Percentiles rank a stretch among this genome's conserved stretches.
Evolutionary conservation across 2,888 invertebrate genomes (phyloP).

Genomic region (Teleiodes luculella): DNA sequence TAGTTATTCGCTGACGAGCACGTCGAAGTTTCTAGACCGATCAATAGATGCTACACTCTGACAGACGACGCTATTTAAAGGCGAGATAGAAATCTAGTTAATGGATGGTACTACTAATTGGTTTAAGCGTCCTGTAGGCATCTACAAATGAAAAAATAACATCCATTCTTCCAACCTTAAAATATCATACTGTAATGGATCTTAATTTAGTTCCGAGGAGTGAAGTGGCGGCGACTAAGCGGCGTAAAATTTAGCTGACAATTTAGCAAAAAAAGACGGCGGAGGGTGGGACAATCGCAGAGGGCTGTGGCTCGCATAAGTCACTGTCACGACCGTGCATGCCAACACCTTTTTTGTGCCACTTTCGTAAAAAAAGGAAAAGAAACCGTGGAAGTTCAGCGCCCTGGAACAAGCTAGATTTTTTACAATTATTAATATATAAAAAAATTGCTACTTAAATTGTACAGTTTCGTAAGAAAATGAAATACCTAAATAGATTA

Average conservation of each 20-base stretch:
- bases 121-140: too few species aligned
- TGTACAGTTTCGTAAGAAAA: too few species aligned
- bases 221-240: conserved; percentile 13
- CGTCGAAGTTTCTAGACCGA: too few species aligned
- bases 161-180: neutral
- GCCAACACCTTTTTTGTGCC: conserved; percentile 45
- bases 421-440: too few species aligned
- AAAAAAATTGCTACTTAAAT: too few species aligned
- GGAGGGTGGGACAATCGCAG: conserved; percentile 29
- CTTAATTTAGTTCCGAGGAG: conserved; percentile 1
- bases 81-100: too few species aligned
- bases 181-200: conserved; percentile 1
- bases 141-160: neutral
- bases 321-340: conserved; percentile 66
- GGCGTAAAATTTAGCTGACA: conserved; percentile 38
- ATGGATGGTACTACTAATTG: too few species aligned
- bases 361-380: conserved; percentile 52
- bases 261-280: conserved; percentile 56
- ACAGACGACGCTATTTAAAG: too few species aligned
- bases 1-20: too few species aligned
- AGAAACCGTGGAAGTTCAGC: conserved; percentile 25
- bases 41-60: too few species aligned
- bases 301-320: conserved; percentile 46
- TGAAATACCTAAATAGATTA: neutral
- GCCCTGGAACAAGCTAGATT: neutral